Base-by-base conservation (phyloP, 2,113 vertebrate genomes). In the Antennarius striatus region DNA sequence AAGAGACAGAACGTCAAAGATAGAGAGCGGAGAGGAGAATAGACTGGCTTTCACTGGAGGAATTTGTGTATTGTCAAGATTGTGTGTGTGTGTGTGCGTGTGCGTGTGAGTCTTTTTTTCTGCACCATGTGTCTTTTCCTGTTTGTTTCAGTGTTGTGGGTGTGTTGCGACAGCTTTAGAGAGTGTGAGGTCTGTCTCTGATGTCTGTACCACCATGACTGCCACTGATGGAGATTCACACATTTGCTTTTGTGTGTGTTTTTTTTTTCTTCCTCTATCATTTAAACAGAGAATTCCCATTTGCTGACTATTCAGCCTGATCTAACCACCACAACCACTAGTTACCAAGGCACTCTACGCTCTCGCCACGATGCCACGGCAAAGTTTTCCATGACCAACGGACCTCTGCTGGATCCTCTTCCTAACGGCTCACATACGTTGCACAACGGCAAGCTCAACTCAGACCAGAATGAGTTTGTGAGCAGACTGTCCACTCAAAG, bases 291-390 rank as follows among this genome's bases (percentile, higher is more conserved):
- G 90, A 98, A 96, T 75, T 96, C 97, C 77, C 93, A 97, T 81
- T 93, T 99, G 91, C 95, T 99, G 78, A 98, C 98, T 86, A 98
- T 99, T 93, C 98, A 99, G 90, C 97, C 97, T 0, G 98, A 99
- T 91, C 94, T 99, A 80, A 98, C 96, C 81, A 97, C 95, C 58
- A 92, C 96, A 73, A 97, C 96, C 63, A 96, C 96, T 89, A 97
- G 96, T 80, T 99, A 98, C 90, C 98, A 99, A 86, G 96, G 97
- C 82, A 95, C 95, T 0, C 93, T 99, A 52, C 96, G 95, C 79
- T 92, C 96, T 0, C 95, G 96, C 58, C 96, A 96, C 60, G 96
- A 99, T 13, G 70, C 92, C 6, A 88, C 92, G 16, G 85, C 79
- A 15, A 98, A 99, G 88, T 96, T 98, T 82, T 96, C 96, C 22